Percentiles rank a stretch among this genome's conserved stretches.
phyloP scores from a whole-genome alignment of 2,888 invertebrate species.

The Laspeyria flexula region DNA sequence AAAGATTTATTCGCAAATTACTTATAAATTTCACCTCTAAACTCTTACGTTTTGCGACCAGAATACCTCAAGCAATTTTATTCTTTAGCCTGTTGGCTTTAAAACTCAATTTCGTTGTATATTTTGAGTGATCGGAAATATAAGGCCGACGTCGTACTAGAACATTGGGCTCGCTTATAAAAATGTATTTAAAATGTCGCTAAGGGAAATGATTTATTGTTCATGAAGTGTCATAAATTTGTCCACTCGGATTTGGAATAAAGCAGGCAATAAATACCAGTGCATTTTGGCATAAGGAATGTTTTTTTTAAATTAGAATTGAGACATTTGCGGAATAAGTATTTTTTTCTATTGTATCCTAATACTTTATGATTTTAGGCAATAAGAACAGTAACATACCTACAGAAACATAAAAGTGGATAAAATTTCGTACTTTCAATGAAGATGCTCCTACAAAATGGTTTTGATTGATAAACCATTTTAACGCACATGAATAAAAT shows the following conservation, averaged over 20 bases:
- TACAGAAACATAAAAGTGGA: too few relatives aligned
- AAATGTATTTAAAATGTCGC: slow-evolving; percentile 85
- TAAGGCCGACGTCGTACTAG: slow-evolving; percentile 48
- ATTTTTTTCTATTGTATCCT: too few relatives aligned
- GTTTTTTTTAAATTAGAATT: slow-evolving; percentile 18
- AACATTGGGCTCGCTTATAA: slow-evolving; percentile 82
- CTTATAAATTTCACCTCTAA: slow-evolving; percentile 80
- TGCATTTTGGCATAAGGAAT: slow-evolving; percentile 23
- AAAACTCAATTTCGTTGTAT: slow-evolving; percentile 32
- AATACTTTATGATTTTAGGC: too few relatives aligned
- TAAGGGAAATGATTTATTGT: slow-evolving; percentile 79
- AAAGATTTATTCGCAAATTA: slow-evolving; percentile 86
- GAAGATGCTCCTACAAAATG: too few relatives aligned
- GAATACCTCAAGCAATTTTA: slow-evolving; percentile 21
- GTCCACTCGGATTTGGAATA: slow-evolving; percentile 78
- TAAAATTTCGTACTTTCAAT: too few relatives aligned
- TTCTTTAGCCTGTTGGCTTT: slow-evolving; percentile 8
- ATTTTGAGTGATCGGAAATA: slow-evolving; percentile 32
- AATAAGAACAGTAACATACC: too few relatives aligned
- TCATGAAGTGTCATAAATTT: slow-evolving; percentile 81
- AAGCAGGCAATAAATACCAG: slow-evolving; percentile 72
- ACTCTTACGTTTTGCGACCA: slow-evolving; percentile 39
- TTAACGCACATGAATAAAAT: too few relatives aligned
- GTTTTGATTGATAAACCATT: too few relatives aligned
- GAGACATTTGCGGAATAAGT: slow-evolving; percentile 20